A percentile compares a stretch with the other conserved stretches of the same genome.
These are phyloP conservation scores for Chlamydotis undulata DNA, from an alignment of 2,113 vertebrate genomes.

Conservation along the genomic window DNA sequence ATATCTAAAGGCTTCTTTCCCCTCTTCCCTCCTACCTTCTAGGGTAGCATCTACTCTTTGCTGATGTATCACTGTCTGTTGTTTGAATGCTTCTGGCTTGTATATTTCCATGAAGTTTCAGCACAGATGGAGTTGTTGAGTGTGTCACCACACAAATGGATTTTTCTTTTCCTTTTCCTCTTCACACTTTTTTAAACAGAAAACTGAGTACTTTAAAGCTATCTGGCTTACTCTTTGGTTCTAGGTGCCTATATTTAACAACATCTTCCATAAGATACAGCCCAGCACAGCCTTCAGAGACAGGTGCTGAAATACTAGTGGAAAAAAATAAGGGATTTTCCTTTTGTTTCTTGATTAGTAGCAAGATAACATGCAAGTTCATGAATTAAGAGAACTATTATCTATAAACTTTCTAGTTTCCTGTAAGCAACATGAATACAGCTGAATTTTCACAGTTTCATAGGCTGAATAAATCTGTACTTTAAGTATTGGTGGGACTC, in stretches of 20 bases:
- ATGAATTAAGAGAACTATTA: background rate
- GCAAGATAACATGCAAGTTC: background rate
- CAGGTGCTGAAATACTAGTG: background rate
- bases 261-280: background rate
- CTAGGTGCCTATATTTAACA: background rate
- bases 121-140: background rate
- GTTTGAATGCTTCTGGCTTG: background rate
- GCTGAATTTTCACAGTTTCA: background rate
- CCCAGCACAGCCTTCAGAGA: background rate
- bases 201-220: background rate
- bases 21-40: background rate
- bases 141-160: background rate
- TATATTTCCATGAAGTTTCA: background rate
- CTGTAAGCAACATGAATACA: background rate
- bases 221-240: background rate
- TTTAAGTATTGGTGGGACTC: background rate
- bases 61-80: background rate
- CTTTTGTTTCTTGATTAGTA: background rate
- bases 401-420: background rate
- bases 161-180: background rate
- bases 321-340: background rate
- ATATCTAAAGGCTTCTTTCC: background rate
- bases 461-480: background rate
- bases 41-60: background rate
- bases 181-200: background rate